A percentile compares a stretch with the other conserved stretches of the same genome.
Conservation (phyloP, 2,113 vertebrate genomes). For the Scophthalmus maximus region DNA sequence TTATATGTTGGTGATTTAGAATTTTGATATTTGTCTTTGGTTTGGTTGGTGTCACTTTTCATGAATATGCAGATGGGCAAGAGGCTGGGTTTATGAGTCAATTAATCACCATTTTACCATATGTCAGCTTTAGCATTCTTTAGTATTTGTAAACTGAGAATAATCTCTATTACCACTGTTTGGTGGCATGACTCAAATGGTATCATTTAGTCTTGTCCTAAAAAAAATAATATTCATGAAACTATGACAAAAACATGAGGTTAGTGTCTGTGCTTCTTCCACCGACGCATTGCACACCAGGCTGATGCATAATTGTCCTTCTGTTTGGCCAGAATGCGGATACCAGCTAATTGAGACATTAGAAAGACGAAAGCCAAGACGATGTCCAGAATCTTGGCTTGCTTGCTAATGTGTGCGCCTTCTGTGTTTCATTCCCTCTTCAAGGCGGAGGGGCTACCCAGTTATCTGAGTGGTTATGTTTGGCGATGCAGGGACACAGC, state of each 20-base stretch:
- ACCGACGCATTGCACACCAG: slow-evolving; percentile 59
- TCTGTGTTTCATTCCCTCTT: slow-evolving; percentile 48
- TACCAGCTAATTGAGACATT: slow-evolving; percentile 59
- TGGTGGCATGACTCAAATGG: neutral
- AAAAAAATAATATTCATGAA: slow-evolving; percentile 29
- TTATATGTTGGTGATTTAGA: neutral
- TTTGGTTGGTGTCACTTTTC: neutral
- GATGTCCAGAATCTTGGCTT: slow-evolving; percentile 16
- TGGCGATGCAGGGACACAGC: neutral
- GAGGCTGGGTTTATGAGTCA: slow-evolving; percentile 5
- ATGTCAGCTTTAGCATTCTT: neutral
- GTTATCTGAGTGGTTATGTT: slow-evolving; percentile 18
- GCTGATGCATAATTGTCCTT: slow-evolving; percentile 63
- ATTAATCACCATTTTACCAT: neutral
- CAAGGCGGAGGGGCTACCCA: slow-evolving; percentile 10
- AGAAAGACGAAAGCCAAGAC: slow-evolving; percentile 29
- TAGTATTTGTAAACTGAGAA: neutral
- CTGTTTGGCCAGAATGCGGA: slow-evolving; percentile 54
- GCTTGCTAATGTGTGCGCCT: slow-evolving; percentile 34
- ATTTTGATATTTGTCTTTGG: slow-evolving; percentile 1
- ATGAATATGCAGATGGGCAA: slow-evolving; percentile 23
- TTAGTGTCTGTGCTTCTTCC: slow-evolving; percentile 20
- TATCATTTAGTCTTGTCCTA: neutral
- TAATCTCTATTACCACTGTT: slow-evolving; percentile 5
- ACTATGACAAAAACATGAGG: slow-evolving; percentile 31